Evolutionary conservation across 2,113 vertebrate genomes (phyloP).

Genomic region (Sander vitreus): DNA sequence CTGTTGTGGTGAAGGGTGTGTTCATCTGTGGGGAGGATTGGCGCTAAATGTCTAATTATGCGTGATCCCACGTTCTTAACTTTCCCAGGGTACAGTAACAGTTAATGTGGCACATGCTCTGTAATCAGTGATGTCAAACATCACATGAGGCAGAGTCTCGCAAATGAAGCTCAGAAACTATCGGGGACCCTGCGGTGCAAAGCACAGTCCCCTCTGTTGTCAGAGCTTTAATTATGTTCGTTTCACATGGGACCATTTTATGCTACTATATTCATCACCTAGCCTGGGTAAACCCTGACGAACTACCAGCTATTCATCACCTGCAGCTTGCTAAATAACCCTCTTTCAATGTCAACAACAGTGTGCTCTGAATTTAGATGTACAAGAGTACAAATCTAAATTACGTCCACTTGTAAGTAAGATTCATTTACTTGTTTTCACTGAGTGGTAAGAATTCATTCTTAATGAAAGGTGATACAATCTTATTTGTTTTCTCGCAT

Average conservation of each 20-base stretch:
- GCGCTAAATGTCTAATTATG: constrained; percentile 82
- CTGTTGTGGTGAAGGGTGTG: constrained; percentile 82
- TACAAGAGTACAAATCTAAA: neutral
- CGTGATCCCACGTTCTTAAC: constrained; percentile 58
- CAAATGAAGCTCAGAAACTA: constrained; percentile 50
- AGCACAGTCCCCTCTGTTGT: constrained; percentile 17
- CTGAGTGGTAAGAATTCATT: neutral
- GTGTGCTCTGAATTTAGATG: neutral
- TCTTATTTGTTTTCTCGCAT: neutral
- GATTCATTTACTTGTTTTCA: neutral
- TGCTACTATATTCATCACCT: constrained; percentile 41
- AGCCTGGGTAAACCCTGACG: too few species aligned
- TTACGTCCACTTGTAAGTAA: neutral
- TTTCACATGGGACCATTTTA: constrained; percentile 51
- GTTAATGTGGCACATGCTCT: constrained; percentile 71
- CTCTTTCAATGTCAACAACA: neutral
- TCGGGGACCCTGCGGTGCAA: constrained; percentile 32
- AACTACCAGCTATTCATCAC: constrained; percentile 43
- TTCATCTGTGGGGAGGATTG: constrained; percentile 73
- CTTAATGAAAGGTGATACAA: neutral
- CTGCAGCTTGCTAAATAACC: constrained; percentile 1
- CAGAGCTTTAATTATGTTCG: constrained; percentile 51
- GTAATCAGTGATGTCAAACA: constrained; percentile 79
- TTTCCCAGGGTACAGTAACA: constrained; percentile 79
- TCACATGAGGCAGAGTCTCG: constrained; percentile 57